Percentiles rank a stretch among this genome's conserved stretches.
These are phyloP conservation scores for Diaperis boleti DNA, from an alignment of 2,888 invertebrate species.

Conservation along the genomic window DNA sequence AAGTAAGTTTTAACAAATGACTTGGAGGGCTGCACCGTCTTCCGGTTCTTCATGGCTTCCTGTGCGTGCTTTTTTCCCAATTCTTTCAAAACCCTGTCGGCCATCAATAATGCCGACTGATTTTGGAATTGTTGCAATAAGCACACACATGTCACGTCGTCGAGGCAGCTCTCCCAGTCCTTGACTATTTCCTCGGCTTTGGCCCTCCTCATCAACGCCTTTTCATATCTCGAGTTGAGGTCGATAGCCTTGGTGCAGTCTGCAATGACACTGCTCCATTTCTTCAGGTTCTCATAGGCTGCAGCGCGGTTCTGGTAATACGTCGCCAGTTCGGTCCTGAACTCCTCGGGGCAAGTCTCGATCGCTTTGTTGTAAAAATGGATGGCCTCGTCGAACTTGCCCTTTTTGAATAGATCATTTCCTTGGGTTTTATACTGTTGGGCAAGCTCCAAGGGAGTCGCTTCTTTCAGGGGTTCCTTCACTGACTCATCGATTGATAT, in stretches of 20 bases:
- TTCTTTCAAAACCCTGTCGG: slow-evolving; percentile 89
- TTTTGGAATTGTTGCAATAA: slow-evolving; percentile 91
- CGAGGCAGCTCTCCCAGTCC: slow-evolving; percentile 83
- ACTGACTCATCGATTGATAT: slow-evolving; percentile 42
- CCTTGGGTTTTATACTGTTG: slow-evolving; percentile 88
- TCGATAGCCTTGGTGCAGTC: slow-evolving; percentile 90
- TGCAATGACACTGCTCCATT: slow-evolving; percentile 85
- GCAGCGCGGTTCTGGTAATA: slow-evolving; percentile 98
- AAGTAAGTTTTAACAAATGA: slow-evolving; percentile 90
- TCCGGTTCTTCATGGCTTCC: slow-evolving; percentile 77
- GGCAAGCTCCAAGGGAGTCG: slow-evolving; percentile 79
- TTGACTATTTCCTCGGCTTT: slow-evolving; percentile 85
- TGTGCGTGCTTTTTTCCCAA: slow-evolving; percentile 81
- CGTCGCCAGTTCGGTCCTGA: slow-evolving; percentile 83
- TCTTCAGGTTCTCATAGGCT: slow-evolving; percentile 91
- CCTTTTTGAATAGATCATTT: slow-evolving; percentile 86
- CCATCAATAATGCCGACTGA: slow-evolving; percentile 82
- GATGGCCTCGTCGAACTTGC: slow-evolving; percentile 93
- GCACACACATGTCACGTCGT: slow-evolving; percentile 94
- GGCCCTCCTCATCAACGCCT: slow-evolving; percentile 88
- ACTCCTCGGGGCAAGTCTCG: slow-evolving; percentile 83
- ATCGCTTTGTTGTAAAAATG: slow-evolving; percentile 92
- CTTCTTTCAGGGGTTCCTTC: slow-evolving; percentile 51
- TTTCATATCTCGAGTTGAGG: slow-evolving; percentile 86
- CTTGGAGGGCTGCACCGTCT: slow-evolving; percentile 84